Base-by-base conservation (phyloP, 2,888 invertebrate species). In the Aphodius sticticus region DNA sequence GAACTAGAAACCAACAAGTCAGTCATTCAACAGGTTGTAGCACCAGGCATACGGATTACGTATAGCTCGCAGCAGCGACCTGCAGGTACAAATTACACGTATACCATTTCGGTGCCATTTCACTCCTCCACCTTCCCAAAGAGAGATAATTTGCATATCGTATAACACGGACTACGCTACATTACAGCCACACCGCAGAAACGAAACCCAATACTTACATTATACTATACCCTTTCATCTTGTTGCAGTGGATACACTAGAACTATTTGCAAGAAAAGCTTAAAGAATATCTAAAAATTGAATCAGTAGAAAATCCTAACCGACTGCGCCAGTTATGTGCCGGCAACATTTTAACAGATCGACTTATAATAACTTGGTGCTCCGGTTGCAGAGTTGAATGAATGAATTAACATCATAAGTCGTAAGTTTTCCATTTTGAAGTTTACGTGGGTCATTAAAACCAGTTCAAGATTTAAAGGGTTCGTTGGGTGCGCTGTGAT, bases 71-170 rank as follows among this genome's bases (percentile, higher is more conserved):
- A 53, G 53, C 53, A 53, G 2, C 53, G 53, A 9, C 53, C 53
- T 53, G 53, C 7, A 53, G 53, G 53, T 53, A 12, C 6, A 53
- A 74, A 36, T 74, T 74, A 74, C 35, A 74, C 37, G 74, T 74
- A 74, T 74, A 74, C 26, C 35, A 74, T 74, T 74, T 36, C 74
- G 26, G 74, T 74, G 12, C 35, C 37, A 37, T 74, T 36, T 74
- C 36, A 74, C 74, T 36, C 15, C 74, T 36, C 35, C n/a, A n/a
- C 70, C 70, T 14, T 70, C n/a, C 53, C 9, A 9, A 53, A 9
- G 12, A 53, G 53, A 53, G 53, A 53, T 12, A 53, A 53, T 53
- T 53, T 53, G 53, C 53, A 53, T 53, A 53, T 53, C 53, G 3
- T 12, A 53, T 53, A 53, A 53, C 53, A 53, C 53, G 53, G 53